Evolutionary conservation across 92 coral and sea anemone species (phyloP).

Genomic region (Blastomussa wellsi): DNA sequence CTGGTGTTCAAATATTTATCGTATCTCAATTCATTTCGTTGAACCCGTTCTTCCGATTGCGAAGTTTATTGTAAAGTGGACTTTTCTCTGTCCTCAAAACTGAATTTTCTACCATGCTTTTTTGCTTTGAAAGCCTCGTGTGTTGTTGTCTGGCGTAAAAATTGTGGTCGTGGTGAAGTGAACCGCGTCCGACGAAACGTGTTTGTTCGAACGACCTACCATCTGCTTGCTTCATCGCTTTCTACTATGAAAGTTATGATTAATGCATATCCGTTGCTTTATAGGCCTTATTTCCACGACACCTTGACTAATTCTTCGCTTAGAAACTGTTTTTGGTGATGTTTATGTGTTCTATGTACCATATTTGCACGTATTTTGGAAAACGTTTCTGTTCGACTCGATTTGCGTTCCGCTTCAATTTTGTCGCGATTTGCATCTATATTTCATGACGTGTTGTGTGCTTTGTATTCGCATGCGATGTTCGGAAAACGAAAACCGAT

Average conservation of each 20-base stretch:
- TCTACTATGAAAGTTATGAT: conserved; percentile 36
- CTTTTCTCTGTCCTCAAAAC: background rate
- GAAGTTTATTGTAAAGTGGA: conserved; percentile 3
- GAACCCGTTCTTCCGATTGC: conserved; percentile 26
- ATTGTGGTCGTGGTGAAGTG: conserved; percentile 19
- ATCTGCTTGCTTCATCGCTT: conserved; percentile 41
- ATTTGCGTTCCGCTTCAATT: conserved; percentile 22
- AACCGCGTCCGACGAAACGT: conserved; percentile 31
- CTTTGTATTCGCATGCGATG: conserved; percentile 34
- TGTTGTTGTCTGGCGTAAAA: background rate
- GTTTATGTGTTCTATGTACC: background rate
- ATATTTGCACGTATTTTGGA: conserved; percentile 2
- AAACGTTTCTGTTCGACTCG: conserved; percentile 7
- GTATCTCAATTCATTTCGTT: conserved; percentile 18
- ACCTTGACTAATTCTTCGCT: background rate
- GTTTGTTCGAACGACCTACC: conserved; percentile 31
- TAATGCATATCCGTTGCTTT: conserved; percentile 34
- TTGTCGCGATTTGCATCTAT: conserved; percentile 42
- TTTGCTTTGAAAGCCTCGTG: background rate
- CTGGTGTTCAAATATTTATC: conserved; percentile 51
- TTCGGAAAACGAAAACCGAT: conserved; percentile 14
- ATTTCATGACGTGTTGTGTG: conserved; percentile 44
- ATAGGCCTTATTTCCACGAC: background rate
- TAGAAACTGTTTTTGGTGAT: background rate
- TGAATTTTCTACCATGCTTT: background rate